Percentiles rank a stretch among this genome's conserved stretches.
phyloP scores from a whole-genome alignment of 2,888 invertebrate genomes.

The Agrotis clavis region DNA sequence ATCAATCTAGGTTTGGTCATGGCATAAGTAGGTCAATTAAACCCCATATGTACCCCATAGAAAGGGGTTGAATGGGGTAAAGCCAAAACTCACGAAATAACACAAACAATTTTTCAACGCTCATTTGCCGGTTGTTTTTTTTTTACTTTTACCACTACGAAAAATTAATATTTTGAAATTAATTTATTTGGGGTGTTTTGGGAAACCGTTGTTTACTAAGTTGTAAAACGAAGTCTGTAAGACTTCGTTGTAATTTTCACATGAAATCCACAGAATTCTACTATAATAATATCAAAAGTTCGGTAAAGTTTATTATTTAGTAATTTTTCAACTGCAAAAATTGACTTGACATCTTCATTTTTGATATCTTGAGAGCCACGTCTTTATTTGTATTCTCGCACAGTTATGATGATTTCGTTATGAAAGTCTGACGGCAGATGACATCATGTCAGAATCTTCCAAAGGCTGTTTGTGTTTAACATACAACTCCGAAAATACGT shows the following conservation, averaged over 20 bases:
- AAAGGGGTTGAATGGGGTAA: constrained; percentile 35
- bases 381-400: not conserved
- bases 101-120: constrained; percentile 39
- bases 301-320: too few relatives aligned
- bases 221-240: too few relatives aligned
- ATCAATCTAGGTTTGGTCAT: constrained; percentile 35
- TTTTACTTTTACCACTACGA: not conserved
- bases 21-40: constrained; percentile 55
- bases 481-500: constrained; percentile 2
- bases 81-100: constrained; percentile 24
- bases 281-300: not conserved
- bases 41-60: constrained; percentile 24
- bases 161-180: not conserved
- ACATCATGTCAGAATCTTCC: not conserved
- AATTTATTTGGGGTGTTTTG: not conserved
- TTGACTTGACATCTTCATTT: not conserved
- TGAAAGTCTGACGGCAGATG: too few relatives aligned
- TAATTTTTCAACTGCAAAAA: not conserved
- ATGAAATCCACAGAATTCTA: too few relatives aligned
- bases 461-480: not conserved
- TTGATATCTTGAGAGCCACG: not conserved
- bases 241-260: too few relatives aligned
- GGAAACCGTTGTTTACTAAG: not conserved
- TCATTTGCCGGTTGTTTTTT: not conserved
- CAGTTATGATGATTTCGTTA: too few relatives aligned